Evolutionary conservation across 2,888 invertebrate species (phyloP), one percentile per base, ranked within the genome.

Genomic region (Xiphydria camelus): DNA sequence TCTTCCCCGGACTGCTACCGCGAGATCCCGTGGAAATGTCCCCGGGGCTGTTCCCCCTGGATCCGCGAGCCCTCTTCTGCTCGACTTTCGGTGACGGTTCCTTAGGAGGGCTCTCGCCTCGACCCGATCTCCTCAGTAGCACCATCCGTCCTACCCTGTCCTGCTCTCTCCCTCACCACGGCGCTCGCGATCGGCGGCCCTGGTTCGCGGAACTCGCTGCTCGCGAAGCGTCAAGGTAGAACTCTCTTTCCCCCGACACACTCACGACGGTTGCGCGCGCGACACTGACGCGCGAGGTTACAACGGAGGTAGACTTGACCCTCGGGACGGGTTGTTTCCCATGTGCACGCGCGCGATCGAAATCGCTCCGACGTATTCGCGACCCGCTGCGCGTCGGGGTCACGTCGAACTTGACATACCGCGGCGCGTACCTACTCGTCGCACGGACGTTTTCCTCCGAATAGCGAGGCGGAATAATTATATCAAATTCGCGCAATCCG

Each of bases 1-100:
- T 61, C 51, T 61, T 70, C 20, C 66, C 64, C 1, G 77, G 77
- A 58, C 77, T 78, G 45, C 49, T 73, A n/a, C 76, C 76, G 36
- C 77, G 62, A 10, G 75, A 72, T 40, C 58, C 57, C 33, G 45
- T 52, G 7, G 61, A 59, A 42, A 48, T 56, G 15, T 61, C 57
- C 33, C 56, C 51, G 5, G 71, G 70, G 46, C 70, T 71, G 39
- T 55, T 66, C 12, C 68, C 70, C 4, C 69, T 61, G 15, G 64
- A 68, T 31, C 47, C 53, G 25, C 57, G 55, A 20, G 45, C 39
- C 9, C 35, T 57, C 19, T 45, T 52, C 51, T 50, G 41, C 41
- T 47, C 45, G 25, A 46, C 41, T 41, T 58, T 61, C 12, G 45
- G 56, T 25, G 45, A 43, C 40, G 60, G 48, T 41, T 59, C 59